phyloP scores from a whole-genome alignment of 2,888 invertebrate species.

The Leucozona laternaria region DNA sequence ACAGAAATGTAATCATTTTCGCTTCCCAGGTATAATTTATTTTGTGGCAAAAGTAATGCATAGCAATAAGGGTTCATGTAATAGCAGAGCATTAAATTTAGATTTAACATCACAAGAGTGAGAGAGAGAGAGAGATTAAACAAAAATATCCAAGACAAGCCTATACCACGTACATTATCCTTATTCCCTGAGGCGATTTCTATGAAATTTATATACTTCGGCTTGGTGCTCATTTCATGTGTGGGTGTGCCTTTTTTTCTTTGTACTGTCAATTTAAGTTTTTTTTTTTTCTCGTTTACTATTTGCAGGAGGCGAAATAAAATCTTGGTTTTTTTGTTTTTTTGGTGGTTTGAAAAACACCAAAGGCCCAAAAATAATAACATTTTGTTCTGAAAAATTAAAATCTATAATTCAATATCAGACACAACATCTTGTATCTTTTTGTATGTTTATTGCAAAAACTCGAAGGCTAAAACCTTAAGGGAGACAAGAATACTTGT shows the following conservation, averaged over 20 bases:
- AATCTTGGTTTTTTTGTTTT: background rate
- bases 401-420: conserved; percentile 31
- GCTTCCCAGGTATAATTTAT: conserved; percentile 7
- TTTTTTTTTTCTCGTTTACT: background rate
- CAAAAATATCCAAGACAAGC: background rate
- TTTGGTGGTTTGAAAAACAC: background rate
- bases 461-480: conserved; percentile 9
- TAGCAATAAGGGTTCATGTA: conserved; percentile 39
- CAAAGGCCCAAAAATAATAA: background rate
- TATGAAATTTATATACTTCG: conserved; percentile 12
- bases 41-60: conserved; percentile 28
- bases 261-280: conserved; percentile 8
- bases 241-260: background rate
- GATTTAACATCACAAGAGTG: background rate
- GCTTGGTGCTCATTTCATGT: background rate
- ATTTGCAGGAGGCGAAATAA: background rate
- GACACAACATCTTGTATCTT: background rate
- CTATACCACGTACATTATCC: background rate
- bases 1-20: background rate
- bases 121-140: conserved; percentile 17
- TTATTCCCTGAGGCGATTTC: background rate
- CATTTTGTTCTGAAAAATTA: conserved; percentile 10
- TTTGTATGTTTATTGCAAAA: conserved; percentile 1
- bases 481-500: conserved; percentile 3
- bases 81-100: conserved; percentile 5